Percentiles rank a stretch among this genome's conserved stretches.
phyloP scores from a whole-genome alignment of 2,888 invertebrate species.

The Lycocerus yunnanus region DNA sequence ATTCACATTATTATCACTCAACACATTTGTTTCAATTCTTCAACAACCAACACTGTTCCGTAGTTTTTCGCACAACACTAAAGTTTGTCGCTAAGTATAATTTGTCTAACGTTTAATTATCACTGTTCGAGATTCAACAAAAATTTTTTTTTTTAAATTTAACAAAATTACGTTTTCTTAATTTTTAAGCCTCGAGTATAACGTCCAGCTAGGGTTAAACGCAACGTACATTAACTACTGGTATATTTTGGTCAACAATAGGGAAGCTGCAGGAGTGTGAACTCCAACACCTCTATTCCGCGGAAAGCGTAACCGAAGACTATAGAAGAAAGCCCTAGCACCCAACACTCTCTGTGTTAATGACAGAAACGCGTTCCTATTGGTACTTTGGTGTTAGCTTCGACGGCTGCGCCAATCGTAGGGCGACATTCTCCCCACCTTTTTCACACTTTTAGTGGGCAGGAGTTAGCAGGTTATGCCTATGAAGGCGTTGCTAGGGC shows the following conservation, averaged over 20 bases:
- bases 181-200: neutral
- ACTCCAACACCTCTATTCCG: slow-evolving; percentile 54
- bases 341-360: slow-evolving; percentile 56
- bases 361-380: slow-evolving; percentile 54
- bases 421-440: slow-evolving; percentile 56
- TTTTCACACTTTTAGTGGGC: slow-evolving; percentile 56
- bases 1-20: neutral
- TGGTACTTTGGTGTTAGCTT: slow-evolving; percentile 52
- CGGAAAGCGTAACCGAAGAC: slow-evolving; percentile 53
- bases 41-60: neutral
- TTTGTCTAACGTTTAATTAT: neutral
- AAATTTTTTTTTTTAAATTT: neutral
- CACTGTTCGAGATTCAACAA: neutral
- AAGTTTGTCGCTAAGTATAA: neutral
- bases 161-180: neutral
- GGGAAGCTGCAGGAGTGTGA: slow-evolving; percentile 43
- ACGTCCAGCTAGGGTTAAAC: neutral
- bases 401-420: slow-evolving; percentile 52
- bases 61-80: neutral
- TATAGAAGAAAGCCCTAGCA: slow-evolving; percentile 52
- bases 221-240: neutral
- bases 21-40: neutral
- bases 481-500: slow-evolving; percentile 53
- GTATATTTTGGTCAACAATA: slow-evolving; percentile 22
- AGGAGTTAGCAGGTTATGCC: slow-evolving; percentile 54